Percentiles rank a stretch among this genome's conserved stretches.
Conservation (phyloP, 2,797 vertebrate species). For the Halcyon chelicuti region DNA sequence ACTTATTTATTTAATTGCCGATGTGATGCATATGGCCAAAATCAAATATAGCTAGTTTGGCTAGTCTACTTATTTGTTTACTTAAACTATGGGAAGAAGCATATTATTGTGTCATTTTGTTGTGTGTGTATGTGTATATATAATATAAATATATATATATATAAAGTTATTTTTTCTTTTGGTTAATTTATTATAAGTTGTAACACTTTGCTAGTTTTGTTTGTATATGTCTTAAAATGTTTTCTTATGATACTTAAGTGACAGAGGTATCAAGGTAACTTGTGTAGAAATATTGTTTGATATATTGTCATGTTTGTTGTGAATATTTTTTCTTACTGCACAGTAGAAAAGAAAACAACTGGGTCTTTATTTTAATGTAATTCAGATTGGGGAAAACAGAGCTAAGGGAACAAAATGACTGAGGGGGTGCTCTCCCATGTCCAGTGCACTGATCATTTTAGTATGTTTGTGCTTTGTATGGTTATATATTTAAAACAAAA, state of each 20-base stretch:
- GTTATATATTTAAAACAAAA: constrained; percentile 99
- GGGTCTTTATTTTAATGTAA: constrained; percentile 93
- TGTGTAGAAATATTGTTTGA: constrained; percentile 99
- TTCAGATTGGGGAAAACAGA: constrained; percentile 97
- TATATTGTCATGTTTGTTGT: constrained; percentile 99
- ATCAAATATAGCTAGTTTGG: constrained; percentile 99
- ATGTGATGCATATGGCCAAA: constrained; percentile 99
- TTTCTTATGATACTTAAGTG: constrained; percentile 99
- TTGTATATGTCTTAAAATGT: constrained; percentile 95
- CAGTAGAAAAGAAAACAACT: constrained; percentile 94
- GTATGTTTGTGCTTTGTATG: constrained; percentile 99
- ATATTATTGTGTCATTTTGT: constrained; percentile 99
- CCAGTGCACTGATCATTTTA: constrained; percentile 99
- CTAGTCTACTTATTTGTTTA: constrained; percentile 99
- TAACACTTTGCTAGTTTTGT: constrained; percentile 98
- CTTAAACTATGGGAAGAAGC: constrained; percentile 96
- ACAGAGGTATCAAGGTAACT: constrained; percentile 99
- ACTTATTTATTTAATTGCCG: constrained; percentile 94
- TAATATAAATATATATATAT: constrained; percentile 98
- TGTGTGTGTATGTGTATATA: constrained; percentile 93
- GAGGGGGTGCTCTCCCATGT: constrained; percentile 96
- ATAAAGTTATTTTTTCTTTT: constrained; percentile 99
- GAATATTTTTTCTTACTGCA: constrained; percentile 96
- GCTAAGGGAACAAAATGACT: constrained; percentile 98
- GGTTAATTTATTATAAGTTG: constrained; percentile 99